Percentiles rank a stretch among this genome's conserved stretches.
These are phyloP conservation scores for Eueides isabella DNA, from an alignment of 1,140 invertebrate genomes.

Conservation along the genomic window DNA sequence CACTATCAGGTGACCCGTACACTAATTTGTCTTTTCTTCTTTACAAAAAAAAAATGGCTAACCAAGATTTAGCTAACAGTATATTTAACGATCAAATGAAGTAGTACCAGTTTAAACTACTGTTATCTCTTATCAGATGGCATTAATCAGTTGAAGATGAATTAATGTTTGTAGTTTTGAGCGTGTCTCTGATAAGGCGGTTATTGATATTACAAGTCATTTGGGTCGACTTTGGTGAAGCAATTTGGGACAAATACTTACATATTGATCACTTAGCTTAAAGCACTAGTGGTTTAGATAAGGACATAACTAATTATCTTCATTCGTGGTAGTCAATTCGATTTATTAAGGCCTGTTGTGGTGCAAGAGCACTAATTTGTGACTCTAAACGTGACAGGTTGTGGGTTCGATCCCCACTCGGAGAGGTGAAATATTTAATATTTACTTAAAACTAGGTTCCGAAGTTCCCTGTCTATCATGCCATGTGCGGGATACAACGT, in stretches of 20 bases:
- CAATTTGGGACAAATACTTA: not conserved
- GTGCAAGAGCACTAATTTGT: no score
- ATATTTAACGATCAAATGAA: conserved; percentile 4
- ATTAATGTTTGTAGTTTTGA: conserved; percentile 13
- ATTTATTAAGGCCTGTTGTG: no score
- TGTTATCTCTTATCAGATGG: conserved; percentile 8
- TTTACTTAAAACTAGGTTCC: no score
- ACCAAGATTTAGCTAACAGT: not conserved
- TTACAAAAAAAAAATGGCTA: not conserved
- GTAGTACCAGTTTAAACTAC: not conserved
- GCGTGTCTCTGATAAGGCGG: not conserved
- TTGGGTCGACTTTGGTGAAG: not conserved
- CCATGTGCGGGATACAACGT: no score
- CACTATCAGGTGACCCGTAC: no score
- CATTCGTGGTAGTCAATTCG: no score
- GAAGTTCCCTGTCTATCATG: no score
- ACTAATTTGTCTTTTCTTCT: no score
- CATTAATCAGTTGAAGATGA: conserved; percentile 13
- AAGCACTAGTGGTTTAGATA: not conserved
- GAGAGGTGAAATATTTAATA: no score
- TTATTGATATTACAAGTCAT: conserved; percentile 11
- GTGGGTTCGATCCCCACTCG: no score
- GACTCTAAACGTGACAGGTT: no score
- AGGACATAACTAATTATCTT: not conserved
- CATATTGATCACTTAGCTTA: not conserved